phyloP scores from a whole-genome alignment of 2,113 vertebrate genomes.

The Hippocampus guttulatus region DNA sequence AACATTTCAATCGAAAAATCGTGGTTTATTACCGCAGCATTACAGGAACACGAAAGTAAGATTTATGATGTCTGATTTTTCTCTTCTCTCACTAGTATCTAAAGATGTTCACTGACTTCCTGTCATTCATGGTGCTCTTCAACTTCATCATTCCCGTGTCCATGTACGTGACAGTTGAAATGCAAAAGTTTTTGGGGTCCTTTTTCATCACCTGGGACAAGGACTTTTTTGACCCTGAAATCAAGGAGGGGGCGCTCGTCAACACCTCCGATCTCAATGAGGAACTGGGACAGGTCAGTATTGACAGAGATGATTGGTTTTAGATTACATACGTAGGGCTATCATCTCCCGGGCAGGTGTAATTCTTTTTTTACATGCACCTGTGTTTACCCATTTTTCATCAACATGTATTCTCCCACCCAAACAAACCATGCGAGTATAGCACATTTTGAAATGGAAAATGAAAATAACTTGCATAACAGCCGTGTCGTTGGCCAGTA shows the following conservation, averaged over 20 bases:
- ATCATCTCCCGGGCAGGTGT: too few species aligned
- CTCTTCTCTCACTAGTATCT: conserved; percentile 75
- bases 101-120: conserved; percentile 96
- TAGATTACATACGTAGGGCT: neutral
- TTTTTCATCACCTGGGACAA: conserved; percentile 98
- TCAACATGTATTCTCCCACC: too few species aligned
- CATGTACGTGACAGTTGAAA: conserved; percentile 99
- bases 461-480: too few species aligned
- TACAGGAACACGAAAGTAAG: conserved; percentile 1
- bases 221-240: conserved; percentile 90
- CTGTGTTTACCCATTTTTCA: too few species aligned
- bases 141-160: conserved; percentile 99
- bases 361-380: too few species aligned
- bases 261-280: conserved; percentile 98
- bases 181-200: conserved; percentile 98
- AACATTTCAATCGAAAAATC: neutral
- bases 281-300: conserved; percentile 91
- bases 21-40: neutral
- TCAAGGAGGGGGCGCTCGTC: conserved; percentile 90
- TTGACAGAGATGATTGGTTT: neutral
- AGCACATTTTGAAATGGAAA: too few species aligned
- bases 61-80: neutral
- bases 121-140: conserved; percentile 99
- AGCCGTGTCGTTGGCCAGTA: too few species aligned
- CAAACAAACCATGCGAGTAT: too few species aligned